These are phyloP conservation scores for Rhea pennata DNA, from an alignment of 2,113 vertebrate species.

Conservation along the genomic window DNA sequence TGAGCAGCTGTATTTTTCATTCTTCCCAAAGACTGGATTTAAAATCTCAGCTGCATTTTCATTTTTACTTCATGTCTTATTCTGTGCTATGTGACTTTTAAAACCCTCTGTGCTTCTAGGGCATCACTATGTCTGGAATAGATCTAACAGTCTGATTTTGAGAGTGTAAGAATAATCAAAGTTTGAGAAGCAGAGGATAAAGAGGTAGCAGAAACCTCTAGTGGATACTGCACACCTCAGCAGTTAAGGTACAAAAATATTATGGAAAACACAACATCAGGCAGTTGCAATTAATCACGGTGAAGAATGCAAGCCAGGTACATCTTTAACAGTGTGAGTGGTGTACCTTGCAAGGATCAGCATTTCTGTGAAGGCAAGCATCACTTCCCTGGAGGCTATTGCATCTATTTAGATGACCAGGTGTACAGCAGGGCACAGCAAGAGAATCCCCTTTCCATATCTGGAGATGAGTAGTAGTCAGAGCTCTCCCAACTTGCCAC, in stretches of 20 bases:
- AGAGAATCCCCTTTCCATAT: not conserved
- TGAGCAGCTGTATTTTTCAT: not conserved
- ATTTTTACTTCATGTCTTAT: not conserved
- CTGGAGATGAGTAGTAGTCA: not conserved
- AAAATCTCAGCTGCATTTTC: not conserved
- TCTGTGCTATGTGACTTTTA: not conserved
- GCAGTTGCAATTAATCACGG: constrained; percentile 14
- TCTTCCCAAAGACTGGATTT: not conserved
- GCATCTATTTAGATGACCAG: not conserved
- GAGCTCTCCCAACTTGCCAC: not conserved
- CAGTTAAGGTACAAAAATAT: not conserved
- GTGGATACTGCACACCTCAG: not conserved
- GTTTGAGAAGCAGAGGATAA: not conserved
- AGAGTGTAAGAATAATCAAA: not conserved
- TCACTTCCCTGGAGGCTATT: not conserved
- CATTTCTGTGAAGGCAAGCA: not conserved
- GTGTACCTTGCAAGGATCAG: not conserved
- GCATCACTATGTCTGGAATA: not conserved
- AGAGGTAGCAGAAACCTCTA: not conserved
- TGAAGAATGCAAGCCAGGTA: not conserved
- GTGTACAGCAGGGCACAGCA: not conserved
- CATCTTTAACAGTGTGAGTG: not conserved
- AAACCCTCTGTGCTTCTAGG: not conserved
- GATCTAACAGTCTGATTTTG: not conserved
- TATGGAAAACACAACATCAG: not conserved